Conservation (phyloP, 2,888 invertebrate species). For the Campoletis raptor region DNA sequence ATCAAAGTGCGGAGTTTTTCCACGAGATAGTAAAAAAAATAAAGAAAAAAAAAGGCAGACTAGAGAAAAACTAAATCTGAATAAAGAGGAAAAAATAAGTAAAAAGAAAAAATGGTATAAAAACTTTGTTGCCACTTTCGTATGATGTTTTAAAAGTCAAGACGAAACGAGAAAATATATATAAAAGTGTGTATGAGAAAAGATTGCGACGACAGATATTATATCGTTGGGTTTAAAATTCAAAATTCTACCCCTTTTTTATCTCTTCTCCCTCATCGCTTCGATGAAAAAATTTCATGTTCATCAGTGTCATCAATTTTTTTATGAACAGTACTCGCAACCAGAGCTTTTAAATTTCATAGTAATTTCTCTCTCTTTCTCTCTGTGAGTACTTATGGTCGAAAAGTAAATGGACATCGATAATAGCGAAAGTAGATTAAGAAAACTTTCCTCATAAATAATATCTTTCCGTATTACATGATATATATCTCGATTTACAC, state of each 20-base stretch:
- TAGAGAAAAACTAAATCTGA: constrained; percentile 15
- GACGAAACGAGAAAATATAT: constrained; percentile 44
- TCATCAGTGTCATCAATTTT: constrained; percentile 65
- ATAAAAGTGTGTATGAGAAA: constrained; percentile 14
- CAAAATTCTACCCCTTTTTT: constrained; percentile 2
- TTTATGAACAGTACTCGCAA: constrained; percentile 18
- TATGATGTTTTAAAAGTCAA: neutral
- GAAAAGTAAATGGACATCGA: constrained; percentile 24
- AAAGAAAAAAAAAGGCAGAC: neutral
- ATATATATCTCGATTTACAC: neutral
- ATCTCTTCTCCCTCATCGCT: neutral
- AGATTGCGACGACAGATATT: constrained; percentile 51
- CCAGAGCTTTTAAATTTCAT: neutral
- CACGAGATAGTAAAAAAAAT: constrained; percentile 13
- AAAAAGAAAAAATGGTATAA: neutral
- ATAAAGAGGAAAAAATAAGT: neutral
- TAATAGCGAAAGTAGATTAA: constrained; percentile 57
- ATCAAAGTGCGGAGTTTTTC: constrained; percentile 47
- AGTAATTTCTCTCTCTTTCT: neutral
- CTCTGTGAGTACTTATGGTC: constrained; percentile 15
- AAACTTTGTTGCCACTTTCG: constrained; percentile 20
- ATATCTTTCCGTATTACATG: constrained; percentile 21
- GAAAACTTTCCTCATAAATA: constrained; percentile 60
- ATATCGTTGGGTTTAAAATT: constrained; percentile 36
- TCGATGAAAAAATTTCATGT: constrained; percentile 60